Base-by-base conservation (phyloP, 2,113 vertebrate genomes). In the Phodopus roborovskii region DNA sequence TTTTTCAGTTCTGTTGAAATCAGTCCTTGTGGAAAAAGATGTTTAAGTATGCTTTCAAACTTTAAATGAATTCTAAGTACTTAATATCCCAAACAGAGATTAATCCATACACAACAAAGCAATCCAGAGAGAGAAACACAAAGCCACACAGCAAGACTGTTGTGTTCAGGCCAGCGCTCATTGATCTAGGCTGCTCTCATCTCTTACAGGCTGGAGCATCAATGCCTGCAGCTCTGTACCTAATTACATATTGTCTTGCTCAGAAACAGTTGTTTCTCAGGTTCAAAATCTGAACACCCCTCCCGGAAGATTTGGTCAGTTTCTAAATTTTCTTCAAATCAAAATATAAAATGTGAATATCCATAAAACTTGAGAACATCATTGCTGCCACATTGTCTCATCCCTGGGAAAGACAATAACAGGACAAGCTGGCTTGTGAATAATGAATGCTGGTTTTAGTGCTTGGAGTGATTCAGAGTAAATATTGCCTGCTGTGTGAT, bases 21-120 rank as follows among this genome's bases (percentile, higher is more conserved):
- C 11, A 6, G 12, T 50, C 88, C 85, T 70, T 39, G 36, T 79
- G 74, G 56, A 87, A 42, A 78, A 28, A 94, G 88, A 79, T 87
- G 71, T 74, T 64, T 70, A 86, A 83, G 33, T 78, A 33, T 56
- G 60, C 68, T 94, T 96, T 93, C 73, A 36, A 74, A 33, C 10
- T 68, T 48, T 78, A 87, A 94, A 91, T 94, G 62, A 73, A 95
- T 87, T 95, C 45, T 84, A 73, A 81, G 75, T 60, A 60, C 77
- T 90, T 90, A 87, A 56, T 85, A 78, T 42, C 16, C 56, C 5
- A 50, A 77, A n/a, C 33, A 79, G 36, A 91, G 73, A 85, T 13
- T 73, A 93, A 13, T 60, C 53, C 64, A 53, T 36, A 83, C 42
- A 68, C 90, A 71, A 86, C 50, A 96, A 30, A 86, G 24, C 56